These are phyloP conservation scores for Meganola albula DNA, from an alignment of 2,888 invertebrate genomes.

Conservation along the genomic window DNA sequence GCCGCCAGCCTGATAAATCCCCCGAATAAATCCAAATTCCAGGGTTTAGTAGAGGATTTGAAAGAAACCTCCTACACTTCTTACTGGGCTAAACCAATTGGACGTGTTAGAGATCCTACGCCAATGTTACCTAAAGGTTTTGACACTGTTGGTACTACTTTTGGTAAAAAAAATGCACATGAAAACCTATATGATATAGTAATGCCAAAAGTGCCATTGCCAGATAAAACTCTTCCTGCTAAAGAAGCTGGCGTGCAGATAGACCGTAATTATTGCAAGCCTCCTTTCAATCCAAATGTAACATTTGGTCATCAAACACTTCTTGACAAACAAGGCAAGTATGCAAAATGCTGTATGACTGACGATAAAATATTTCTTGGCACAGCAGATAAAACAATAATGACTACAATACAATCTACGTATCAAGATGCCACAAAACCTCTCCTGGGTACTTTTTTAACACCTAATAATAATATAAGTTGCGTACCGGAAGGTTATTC, in stretches of 20 bases:
- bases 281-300: constrained; percentile 56
- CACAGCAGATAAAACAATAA: constrained; percentile 41
- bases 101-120: constrained; percentile 41
- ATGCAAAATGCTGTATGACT: constrained; percentile 62
- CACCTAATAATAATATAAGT: constrained; percentile 57
- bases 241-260: constrained; percentile 43
- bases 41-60: constrained; percentile 49
- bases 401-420: constrained; percentile 59
- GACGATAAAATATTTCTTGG: constrained; percentile 55
- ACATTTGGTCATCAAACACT: constrained; percentile 63
- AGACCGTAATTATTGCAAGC: constrained; percentile 50
- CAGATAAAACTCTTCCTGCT: constrained; percentile 44
- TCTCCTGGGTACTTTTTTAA: constrained; percentile 37
- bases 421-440: constrained; percentile 28
- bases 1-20: constrained; percentile 47
- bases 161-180: constrained; percentile 45
- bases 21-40: constrained; percentile 52
- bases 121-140: constrained; percentile 63
- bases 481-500: constrained; percentile 49
- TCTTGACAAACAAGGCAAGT: constrained; percentile 65
- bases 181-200: constrained; percentile 55
- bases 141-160: constrained; percentile 44
- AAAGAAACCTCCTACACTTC: constrained; percentile 55
- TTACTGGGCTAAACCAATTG: constrained; percentile 57
- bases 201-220: constrained; percentile 52